Conservation (phyloP, 2,113 vertebrate genomes). For the Ibidorhyncha struthersii region DNA sequence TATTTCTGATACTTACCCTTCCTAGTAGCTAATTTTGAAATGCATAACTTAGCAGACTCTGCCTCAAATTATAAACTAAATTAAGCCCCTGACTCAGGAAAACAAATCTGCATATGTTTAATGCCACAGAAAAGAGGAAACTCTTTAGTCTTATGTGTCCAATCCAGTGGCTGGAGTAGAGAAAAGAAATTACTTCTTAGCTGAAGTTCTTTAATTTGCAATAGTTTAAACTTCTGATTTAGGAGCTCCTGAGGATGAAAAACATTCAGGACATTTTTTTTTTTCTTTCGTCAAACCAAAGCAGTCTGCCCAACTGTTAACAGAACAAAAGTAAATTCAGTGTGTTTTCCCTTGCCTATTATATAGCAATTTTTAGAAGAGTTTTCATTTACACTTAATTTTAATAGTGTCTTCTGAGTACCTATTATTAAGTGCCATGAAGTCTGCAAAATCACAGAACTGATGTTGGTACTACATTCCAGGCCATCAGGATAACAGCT, state of each 20-base stretch:
- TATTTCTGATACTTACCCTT: background rate
- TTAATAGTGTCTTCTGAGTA: background rate
- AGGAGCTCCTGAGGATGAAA: background rate
- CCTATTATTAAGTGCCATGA: background rate
- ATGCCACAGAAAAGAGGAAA: background rate
- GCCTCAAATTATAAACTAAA: background rate
- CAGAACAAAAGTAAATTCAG: background rate
- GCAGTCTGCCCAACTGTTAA: background rate
- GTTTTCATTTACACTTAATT: background rate
- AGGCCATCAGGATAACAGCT: background rate
- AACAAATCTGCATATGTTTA: background rate
- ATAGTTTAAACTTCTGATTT: background rate
- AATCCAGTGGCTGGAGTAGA: background rate
- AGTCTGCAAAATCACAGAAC: background rate
- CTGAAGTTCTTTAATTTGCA: background rate
- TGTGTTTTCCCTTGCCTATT: background rate
- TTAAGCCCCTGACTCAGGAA: background rate
- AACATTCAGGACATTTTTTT: background rate
- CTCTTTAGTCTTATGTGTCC: background rate
- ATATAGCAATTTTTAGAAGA: background rate
- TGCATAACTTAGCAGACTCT: constrained; percentile 19
- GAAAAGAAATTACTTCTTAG: background rate
- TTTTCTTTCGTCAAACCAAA: background rate
- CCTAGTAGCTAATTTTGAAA: constrained; percentile 41
- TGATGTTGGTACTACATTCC: background rate